A percentile compares a stretch with the other conserved stretches of the same genome.
Conservation (phyloP, 2,888 invertebrate genomes). For the Bellardia pandia region DNA sequence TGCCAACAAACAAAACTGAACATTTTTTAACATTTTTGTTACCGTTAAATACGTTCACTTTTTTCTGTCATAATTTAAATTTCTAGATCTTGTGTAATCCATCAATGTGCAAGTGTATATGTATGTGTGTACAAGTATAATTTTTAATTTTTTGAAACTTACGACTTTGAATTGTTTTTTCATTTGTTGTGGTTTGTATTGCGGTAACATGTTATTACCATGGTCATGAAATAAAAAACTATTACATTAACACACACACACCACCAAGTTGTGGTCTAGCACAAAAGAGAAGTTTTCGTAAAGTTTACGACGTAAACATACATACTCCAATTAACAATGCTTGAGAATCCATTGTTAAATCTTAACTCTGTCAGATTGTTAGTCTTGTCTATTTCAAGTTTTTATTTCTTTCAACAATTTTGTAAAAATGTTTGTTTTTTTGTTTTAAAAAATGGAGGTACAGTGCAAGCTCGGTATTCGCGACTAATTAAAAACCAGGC, state of each 20-base stretch:
- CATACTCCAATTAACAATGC: slow-evolving; percentile 12
- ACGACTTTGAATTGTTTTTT: slow-evolving; percentile 34
- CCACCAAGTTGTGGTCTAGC: slow-evolving; percentile 1
- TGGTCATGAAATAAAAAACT: slow-evolving; percentile 42
- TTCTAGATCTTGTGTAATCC: slow-evolving; percentile 15
- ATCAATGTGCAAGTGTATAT: background rate
- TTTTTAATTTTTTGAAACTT: slow-evolving; percentile 18
- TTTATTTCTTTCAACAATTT: too few species aligned
- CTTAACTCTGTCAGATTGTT: background rate
- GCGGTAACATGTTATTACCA: slow-evolving; percentile 58
- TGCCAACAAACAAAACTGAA: too few species aligned
- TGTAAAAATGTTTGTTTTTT: too few species aligned
- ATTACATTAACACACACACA: background rate
- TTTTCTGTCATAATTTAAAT: slow-evolving; percentile 10
- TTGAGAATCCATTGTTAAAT: background rate
- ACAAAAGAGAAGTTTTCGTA: background rate
- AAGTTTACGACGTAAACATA: background rate
- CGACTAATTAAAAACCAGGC: too few species aligned
- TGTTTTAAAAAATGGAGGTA: too few species aligned
- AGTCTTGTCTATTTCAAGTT: background rate
- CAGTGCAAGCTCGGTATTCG: too few species aligned
- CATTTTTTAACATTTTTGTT: background rate
- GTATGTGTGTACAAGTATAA: background rate
- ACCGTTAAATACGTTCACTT: slow-evolving; percentile 45
- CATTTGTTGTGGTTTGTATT: slow-evolving; percentile 39